Conservation (phyloP, 2,797 vertebrate genomes). For the Malurus leucopterus region DNA sequence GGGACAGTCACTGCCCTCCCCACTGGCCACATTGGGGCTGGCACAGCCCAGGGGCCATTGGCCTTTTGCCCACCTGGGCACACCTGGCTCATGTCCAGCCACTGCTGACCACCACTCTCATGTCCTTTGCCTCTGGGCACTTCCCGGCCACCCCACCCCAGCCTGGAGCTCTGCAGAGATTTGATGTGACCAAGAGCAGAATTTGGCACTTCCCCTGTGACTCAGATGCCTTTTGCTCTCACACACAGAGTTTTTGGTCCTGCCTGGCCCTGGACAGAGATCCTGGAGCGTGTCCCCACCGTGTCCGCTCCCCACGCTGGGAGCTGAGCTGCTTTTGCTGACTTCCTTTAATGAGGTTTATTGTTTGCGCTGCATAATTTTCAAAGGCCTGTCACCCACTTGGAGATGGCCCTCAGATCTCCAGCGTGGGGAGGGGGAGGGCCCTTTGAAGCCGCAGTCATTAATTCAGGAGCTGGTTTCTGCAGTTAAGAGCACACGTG, state of each 20-base stretch:
- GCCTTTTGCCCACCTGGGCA: background rate
- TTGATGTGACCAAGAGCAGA: background rate
- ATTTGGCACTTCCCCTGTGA: accelerated
- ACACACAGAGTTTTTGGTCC: accelerated
- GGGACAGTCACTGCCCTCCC: background rate
- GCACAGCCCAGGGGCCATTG: background rate
- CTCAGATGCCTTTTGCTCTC: background rate
- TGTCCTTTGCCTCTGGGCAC: background rate
- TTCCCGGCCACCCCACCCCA: background rate
- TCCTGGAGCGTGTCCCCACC: background rate
- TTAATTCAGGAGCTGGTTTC: constrained; percentile 70
- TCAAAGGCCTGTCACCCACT: constrained; percentile 71
- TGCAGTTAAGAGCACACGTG: constrained; percentile 61
- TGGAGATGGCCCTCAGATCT: constrained; percentile 71
- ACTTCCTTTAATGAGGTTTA: constrained; percentile 69
- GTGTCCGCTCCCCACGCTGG: background rate
- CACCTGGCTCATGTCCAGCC: background rate
- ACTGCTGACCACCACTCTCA: background rate
- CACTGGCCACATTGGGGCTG: background rate
- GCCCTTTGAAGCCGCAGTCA: constrained; percentile 73
- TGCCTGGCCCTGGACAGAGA: background rate
- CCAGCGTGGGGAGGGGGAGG: constrained; percentile 54
- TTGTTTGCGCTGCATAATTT: constrained; percentile 72
- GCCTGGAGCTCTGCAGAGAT: background rate
- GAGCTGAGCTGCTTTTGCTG: constrained; percentile 29